A percentile compares a stretch with the other conserved stretches of the same genome.
phyloP scores from a whole-genome alignment of 2,797 vertebrate genomes.

The Danio jaintianensis region DNA sequence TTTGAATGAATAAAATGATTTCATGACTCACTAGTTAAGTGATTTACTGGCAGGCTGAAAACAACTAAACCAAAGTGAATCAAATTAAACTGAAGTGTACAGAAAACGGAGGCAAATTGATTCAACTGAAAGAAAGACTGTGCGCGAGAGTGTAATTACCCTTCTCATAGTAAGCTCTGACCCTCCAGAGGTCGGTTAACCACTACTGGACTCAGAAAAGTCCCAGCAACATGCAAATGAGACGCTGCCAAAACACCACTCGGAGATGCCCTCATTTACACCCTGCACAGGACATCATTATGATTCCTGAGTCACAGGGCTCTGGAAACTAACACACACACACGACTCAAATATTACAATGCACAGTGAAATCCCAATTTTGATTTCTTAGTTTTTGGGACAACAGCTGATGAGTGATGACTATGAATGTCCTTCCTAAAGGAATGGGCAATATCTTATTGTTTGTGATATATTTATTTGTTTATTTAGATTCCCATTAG shows the following conservation, averaged over 20 bases:
- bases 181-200: conserved; percentile 16
- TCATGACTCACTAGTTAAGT: too few relatives aligned
- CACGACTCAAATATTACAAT: neutral
- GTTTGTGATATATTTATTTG: too few relatives aligned
- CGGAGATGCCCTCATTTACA: conserved; percentile 1
- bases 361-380: neutral
- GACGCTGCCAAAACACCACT: neutral
- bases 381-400: conserved; percentile 6
- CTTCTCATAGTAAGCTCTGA: conserved; percentile 31
- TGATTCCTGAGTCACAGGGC: neutral
- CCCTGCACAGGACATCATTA: neutral
- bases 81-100: conserved; percentile 34
- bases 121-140: conserved; percentile 23
- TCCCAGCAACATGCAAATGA: conserved; percentile 5
- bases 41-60: too few relatives aligned
- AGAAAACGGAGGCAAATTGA: conserved; percentile 21
- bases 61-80: neutral
- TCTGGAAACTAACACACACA: neutral
- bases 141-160: conserved; percentile 40
- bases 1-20: too few relatives aligned
- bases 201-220: conserved; percentile 14
- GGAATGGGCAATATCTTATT: too few relatives aligned
- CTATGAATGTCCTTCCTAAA: conserved; percentile 20
- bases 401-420: conserved; percentile 29
- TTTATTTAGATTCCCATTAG: too few relatives aligned